A percentile compares a stretch with the other conserved stretches of the same genome.
phyloP scores from a whole-genome alignment of 2,113 vertebrate genomes.

The Pristiophorus japonicus region DNA sequence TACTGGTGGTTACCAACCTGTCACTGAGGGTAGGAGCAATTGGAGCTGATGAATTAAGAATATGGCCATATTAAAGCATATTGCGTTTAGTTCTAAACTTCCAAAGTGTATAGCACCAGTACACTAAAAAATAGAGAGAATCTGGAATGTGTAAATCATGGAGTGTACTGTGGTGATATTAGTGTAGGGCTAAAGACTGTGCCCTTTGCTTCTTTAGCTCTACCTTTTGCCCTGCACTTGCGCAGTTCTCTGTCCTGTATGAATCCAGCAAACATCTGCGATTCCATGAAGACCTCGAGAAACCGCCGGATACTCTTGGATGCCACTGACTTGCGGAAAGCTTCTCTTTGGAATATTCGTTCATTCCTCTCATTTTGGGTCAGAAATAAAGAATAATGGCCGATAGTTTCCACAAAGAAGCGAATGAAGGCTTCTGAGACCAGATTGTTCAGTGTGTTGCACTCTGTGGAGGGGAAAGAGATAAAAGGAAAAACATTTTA shows the following conservation, averaged over 20 bases:
- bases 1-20: neutral
- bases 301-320: constrained; percentile 97
- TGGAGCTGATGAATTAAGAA: neutral
- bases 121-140: neutral
- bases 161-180: too few relatives aligned
- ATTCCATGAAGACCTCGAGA: constrained; percentile 98
- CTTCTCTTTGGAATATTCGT: constrained; percentile 84
- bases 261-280: constrained; percentile 98
- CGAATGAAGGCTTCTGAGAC: constrained; percentile 97
- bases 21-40: neutral
- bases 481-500: too few relatives aligned
- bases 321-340: constrained; percentile 95
- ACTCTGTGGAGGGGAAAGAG: constrained; percentile 65
- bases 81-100: neutral
- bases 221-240: constrained; percentile 92
- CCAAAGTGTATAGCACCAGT: neutral
- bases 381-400: constrained; percentile 94
- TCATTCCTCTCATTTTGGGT: constrained; percentile 87
- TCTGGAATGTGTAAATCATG: neutral
- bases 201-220: constrained; percentile 38
- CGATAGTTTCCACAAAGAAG: constrained; percentile 95
- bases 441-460: constrained; percentile 84
- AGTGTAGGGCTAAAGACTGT: too few relatives aligned
- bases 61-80: neutral
- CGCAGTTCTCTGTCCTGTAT: constrained; percentile 94